A percentile compares a stretch with the other conserved stretches of the same genome.
phyloP scores from a whole-genome alignment of 2,113 vertebrate genomes.

The Acrocephalus arundinaceus region DNA sequence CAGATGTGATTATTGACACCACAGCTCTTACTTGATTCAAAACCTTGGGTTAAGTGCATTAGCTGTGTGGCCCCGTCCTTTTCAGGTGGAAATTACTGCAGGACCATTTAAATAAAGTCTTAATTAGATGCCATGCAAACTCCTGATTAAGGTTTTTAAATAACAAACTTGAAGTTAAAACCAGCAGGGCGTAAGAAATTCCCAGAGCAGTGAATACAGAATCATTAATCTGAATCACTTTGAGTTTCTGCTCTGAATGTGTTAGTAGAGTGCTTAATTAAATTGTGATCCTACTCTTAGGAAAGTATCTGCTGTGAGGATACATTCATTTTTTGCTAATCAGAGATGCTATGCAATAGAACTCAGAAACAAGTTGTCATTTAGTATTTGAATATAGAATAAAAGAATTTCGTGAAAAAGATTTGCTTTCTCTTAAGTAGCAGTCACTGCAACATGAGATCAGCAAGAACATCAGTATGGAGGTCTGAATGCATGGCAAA shows the following conservation, averaged over 20 bases:
- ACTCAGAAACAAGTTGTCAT: not conserved
- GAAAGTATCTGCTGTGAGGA: not conserved
- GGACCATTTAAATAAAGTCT: conserved; percentile 27
- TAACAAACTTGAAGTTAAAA: conserved; percentile 53
- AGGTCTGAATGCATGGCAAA: not conserved
- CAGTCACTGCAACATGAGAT: not conserved
- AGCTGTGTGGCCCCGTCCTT: not conserved
- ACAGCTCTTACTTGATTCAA: not conserved
- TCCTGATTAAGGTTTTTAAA: conserved; percentile 54
- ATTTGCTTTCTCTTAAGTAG: not conserved
- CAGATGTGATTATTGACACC: not conserved
- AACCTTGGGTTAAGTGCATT: not conserved
- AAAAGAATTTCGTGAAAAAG: not conserved
- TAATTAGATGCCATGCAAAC: conserved; percentile 39
- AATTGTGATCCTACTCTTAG: not conserved
- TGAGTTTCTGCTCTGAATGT: conserved; percentile 32
- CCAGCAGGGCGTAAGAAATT: not conserved
- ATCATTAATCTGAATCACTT: conserved; percentile 50
- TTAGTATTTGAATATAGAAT: not conserved
- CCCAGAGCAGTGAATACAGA: not conserved
- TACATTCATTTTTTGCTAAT: not conserved
- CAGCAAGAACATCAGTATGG: not conserved
- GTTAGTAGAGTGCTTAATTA: conserved; percentile 12
- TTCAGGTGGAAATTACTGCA: not conserved
- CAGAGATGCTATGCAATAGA: not conserved